Evolutionary conservation across 2,797 vertebrate genomes (phyloP).

Genomic region (Trematomus bernacchii): DNA sequence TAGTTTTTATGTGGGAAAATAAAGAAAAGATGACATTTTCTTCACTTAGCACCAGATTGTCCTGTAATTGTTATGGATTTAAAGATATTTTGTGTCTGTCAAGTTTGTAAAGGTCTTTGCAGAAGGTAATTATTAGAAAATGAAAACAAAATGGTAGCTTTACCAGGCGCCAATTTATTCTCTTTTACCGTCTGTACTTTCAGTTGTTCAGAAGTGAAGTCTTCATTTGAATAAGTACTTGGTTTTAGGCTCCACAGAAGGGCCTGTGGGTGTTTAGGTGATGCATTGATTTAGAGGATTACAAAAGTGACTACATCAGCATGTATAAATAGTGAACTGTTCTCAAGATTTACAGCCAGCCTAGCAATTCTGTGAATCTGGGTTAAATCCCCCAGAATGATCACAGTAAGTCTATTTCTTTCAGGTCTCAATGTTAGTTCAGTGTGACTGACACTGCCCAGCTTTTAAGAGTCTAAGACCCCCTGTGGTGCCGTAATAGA

Average conservation of each 20-base stretch:
- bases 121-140: slow-evolving; percentile 2
- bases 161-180: background rate
- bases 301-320: background rate
- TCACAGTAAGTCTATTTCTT: slow-evolving; percentile 14
- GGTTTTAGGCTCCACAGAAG: background rate
- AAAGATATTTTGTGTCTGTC: background rate
- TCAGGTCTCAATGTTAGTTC: slow-evolving; percentile 25
- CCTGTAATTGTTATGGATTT: slow-evolving; percentile 1
- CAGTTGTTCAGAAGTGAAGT: background rate
- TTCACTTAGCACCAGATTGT: background rate
- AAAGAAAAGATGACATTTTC: slow-evolving; percentile 24
- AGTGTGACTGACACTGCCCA: slow-evolving; percentile 14
- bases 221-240: background rate
- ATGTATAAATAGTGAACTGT: slow-evolving; percentile 7
- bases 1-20: slow-evolving; percentile 18
- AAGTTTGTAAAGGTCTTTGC: slow-evolving; percentile 15
- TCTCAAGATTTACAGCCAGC: background rate
- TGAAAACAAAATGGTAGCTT: background rate
- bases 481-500: slow-evolving; percentile 17
- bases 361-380: slow-evolving; percentile 16
- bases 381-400: slow-evolving; percentile 29
- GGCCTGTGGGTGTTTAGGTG: slow-evolving; percentile 2
- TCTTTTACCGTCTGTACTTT: background rate
- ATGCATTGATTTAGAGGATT: slow-evolving; percentile 12
- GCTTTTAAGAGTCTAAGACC: slow-evolving; percentile 26